Conservation (phyloP, 2,797 vertebrate genomes). For the Sebastes itinus region DNA sequence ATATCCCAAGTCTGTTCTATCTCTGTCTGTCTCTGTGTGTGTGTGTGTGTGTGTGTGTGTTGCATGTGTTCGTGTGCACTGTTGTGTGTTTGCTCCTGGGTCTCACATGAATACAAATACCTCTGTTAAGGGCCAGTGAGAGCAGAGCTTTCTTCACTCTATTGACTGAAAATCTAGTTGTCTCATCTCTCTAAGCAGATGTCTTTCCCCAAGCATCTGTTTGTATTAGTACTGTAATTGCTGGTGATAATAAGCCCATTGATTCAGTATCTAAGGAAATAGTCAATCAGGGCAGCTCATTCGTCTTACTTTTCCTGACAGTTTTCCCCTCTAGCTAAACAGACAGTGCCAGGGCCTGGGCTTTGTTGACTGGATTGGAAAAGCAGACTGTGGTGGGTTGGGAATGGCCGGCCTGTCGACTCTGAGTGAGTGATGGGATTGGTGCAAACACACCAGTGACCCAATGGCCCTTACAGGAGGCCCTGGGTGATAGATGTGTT, state of each 20-base stretch:
- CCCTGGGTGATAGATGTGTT: constrained; percentile 83
- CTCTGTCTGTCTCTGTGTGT: background rate
- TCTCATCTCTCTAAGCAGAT: constrained; percentile 87
- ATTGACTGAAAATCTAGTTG: constrained; percentile 83
- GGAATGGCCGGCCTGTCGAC: constrained; percentile 78
- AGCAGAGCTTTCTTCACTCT: constrained; percentile 78
- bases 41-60: constrained; percentile 6
- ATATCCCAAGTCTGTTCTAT: constrained; percentile 25
- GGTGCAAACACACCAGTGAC: constrained; percentile 83
- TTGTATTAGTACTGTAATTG: constrained; percentile 94
- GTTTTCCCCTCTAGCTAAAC: constrained; percentile 86
- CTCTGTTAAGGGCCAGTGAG: constrained; percentile 75
- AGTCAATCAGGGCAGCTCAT: constrained; percentile 90
- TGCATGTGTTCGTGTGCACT: constrained; percentile 25
- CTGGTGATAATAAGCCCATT: constrained; percentile 93
- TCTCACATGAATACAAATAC: constrained; percentile 85
- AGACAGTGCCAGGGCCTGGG: constrained; percentile 82
- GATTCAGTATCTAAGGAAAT: constrained; percentile 94
- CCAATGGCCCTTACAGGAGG: constrained; percentile 81
- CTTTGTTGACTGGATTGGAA: constrained; percentile 85
- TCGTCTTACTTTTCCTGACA: constrained; percentile 95
- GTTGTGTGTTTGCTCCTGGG: constrained; percentile 50
- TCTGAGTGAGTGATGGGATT: constrained; percentile 83
- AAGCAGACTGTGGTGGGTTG: constrained; percentile 77
- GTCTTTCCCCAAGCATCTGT: constrained; percentile 90